These are phyloP conservation scores for Schizotus pectinicornis DNA, from an alignment of 2,888 invertebrate genomes.

Conservation along the genomic window DNA sequence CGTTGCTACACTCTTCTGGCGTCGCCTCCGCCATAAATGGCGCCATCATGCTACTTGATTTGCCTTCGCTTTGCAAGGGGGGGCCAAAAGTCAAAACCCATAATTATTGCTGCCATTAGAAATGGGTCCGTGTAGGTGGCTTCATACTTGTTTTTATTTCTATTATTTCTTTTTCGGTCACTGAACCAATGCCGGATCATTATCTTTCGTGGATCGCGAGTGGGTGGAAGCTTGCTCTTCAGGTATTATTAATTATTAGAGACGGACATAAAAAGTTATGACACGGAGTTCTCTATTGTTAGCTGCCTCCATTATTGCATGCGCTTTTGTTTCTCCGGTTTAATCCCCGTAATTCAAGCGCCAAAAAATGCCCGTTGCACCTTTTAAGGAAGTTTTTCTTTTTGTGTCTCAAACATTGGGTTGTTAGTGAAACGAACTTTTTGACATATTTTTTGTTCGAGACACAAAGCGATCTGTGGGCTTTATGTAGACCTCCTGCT, in stretches of 20 bases:
- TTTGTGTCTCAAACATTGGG: no score
- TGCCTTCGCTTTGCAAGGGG: background rate
- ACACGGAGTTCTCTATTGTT: no score
- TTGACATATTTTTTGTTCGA: no score
- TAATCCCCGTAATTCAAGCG: no score
- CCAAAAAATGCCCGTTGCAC: no score
- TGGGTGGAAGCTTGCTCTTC: background rate
- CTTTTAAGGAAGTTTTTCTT: no score
- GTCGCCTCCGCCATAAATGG: constrained; percentile 10
- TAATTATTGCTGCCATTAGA: constrained; percentile 9
- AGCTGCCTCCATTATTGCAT: no score
- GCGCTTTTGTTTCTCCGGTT: no score
- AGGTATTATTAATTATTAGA: background rate
- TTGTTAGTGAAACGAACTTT: no score
- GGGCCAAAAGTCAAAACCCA: constrained; percentile 11
- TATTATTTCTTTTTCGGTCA: constrained; percentile 13
- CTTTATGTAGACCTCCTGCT: no score
- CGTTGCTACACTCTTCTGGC: constrained; percentile 9
- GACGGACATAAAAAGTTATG: no score
- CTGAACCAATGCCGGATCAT: constrained; percentile 3
- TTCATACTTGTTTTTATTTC: constrained; percentile 13
- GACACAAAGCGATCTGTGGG: no score
- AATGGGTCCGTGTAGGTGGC: constrained; percentile 21
- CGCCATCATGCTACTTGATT: constrained; percentile 14
- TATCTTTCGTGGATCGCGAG: constrained; percentile 12